A percentile compares a stretch with the other conserved stretches of the same genome.
These are phyloP conservation scores for Mesorhabditis spiculigera DNA, from an alignment of 2,888 invertebrate genomes.

Conservation along the genomic window DNA sequence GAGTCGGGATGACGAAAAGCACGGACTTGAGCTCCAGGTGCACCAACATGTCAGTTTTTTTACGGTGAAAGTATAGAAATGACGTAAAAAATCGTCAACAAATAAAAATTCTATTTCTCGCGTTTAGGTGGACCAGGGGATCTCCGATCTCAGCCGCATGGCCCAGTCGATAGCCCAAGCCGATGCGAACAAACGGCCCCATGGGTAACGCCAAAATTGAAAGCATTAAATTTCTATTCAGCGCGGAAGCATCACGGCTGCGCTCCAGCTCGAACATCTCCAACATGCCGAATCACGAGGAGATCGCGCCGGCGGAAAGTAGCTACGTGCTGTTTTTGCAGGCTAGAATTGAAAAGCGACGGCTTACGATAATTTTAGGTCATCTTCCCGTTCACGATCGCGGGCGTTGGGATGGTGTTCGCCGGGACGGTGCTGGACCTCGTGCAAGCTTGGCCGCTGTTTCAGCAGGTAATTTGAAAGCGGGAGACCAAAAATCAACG, in stretches of 20 bases:
- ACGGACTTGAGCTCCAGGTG: too few relatives aligned
- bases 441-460: conserved; percentile 79
- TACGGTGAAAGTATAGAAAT: too few relatives aligned
- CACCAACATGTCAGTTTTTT: too few relatives aligned
- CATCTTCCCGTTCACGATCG: conserved; percentile 80
- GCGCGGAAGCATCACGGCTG: too few relatives aligned
- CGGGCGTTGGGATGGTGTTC: conserved; percentile 85
- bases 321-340: conserved; percentile 54
- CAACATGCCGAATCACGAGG: too few relatives aligned
- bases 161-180: neutral
- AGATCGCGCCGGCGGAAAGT: conserved; percentile 38
- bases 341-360: conserved; percentile 20
- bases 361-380: conserved; percentile 67
- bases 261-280: too few relatives aligned
- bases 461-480: conserved; percentile 60
- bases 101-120: neutral
- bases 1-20: too few relatives aligned
- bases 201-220: neutral
- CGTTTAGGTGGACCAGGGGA: neutral
- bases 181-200: neutral
- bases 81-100: too few relatives aligned
- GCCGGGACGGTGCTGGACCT: conserved; percentile 80
- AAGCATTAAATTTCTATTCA: neutral
- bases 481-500: neutral
- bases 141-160: neutral